Evolutionary conservation across 2,888 invertebrate species (phyloP).

Genomic region (Sturmia bella): DNA sequence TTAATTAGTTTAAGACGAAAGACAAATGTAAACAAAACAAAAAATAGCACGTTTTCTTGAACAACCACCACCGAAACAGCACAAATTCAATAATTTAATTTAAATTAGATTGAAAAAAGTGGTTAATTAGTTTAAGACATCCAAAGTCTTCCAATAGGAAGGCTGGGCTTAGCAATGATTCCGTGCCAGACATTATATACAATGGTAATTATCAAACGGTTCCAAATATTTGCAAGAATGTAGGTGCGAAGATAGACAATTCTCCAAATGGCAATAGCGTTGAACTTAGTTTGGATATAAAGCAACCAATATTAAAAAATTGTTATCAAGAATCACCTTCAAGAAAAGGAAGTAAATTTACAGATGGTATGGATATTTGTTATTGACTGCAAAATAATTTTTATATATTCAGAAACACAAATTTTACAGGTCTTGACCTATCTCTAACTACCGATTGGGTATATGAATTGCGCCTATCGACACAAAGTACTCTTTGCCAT

Average conservation of each 20-base stretch:
- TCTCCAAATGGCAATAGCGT: conserved; percentile 64
- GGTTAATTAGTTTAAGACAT: no score
- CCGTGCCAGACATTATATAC: conserved; percentile 79
- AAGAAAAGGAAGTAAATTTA: conserved; percentile 88
- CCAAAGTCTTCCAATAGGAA: conserved; percentile 80
- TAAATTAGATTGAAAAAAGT: no score
- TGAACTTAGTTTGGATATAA: conserved; percentile 73
- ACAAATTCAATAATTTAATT: no score
- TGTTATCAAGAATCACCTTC: conserved; percentile 28
- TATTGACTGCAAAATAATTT: neutral
- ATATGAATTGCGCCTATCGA: conserved; percentile 87
- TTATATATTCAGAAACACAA: neutral
- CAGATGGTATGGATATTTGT: conserved; percentile 84
- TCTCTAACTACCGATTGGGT: conserved; percentile 89
- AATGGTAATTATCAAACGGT: conserved; percentile 71
- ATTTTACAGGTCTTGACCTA: conserved; percentile 84
- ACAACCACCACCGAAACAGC: no score
- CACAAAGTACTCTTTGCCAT: no score
- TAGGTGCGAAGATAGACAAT: conserved; percentile 28
- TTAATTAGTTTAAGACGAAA: no score
- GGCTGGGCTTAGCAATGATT: conserved; percentile 76
- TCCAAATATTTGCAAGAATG: conserved; percentile 1
- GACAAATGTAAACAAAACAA: no score
- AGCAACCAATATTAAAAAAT: conserved; percentile 48
- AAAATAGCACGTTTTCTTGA: no score